Evolutionary conservation across 2,888 invertebrate species (phyloP).

Genomic region (Oscheius myriophilus): DNA sequence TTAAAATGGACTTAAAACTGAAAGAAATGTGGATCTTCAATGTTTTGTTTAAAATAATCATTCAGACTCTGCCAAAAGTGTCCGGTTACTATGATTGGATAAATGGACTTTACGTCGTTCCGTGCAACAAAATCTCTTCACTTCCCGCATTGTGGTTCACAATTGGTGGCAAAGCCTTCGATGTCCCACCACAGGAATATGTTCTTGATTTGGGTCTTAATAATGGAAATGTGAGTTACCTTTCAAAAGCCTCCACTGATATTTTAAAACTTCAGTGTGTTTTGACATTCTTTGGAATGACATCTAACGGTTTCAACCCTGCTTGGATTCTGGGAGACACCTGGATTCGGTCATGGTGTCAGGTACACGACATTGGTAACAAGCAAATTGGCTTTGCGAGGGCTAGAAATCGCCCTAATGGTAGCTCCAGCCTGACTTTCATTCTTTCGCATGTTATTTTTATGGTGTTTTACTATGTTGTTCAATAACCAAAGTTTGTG

Average conservation of each 20-base stretch:
- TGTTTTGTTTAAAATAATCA: too few species aligned
- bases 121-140: slow-evolving; percentile 43
- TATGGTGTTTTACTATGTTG: too few species aligned
- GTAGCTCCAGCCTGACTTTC: too few species aligned
- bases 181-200: slow-evolving; percentile 57
- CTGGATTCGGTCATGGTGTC: slow-evolving; percentile 50
- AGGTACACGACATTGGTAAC: slow-evolving; percentile 42
- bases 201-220: slow-evolving; percentile 57
- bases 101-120: slow-evolving; percentile 52
- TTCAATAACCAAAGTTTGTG: too few species aligned
- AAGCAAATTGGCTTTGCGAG: slow-evolving; percentile 39
- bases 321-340: slow-evolving; percentile 51
- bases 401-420: slow-evolving; percentile 21
- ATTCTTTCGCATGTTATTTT: too few species aligned
- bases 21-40: too few species aligned
- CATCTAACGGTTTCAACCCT: slow-evolving; percentile 36
- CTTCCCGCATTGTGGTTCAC: slow-evolving; percentile 53
- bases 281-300: slow-evolving; percentile 37
- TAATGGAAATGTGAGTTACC: slow-evolving; percentile 31
- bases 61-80: too few species aligned
- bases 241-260: neutral
- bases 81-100: too few species aligned
- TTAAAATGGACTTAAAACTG: too few species aligned
- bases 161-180: slow-evolving; percentile 53
- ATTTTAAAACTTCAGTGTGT: slow-evolving; percentile 36